These are phyloP conservation scores for Parochlus steinenii DNA, from an alignment of 2,888 invertebrate genomes.

Conservation along the genomic window DNA sequence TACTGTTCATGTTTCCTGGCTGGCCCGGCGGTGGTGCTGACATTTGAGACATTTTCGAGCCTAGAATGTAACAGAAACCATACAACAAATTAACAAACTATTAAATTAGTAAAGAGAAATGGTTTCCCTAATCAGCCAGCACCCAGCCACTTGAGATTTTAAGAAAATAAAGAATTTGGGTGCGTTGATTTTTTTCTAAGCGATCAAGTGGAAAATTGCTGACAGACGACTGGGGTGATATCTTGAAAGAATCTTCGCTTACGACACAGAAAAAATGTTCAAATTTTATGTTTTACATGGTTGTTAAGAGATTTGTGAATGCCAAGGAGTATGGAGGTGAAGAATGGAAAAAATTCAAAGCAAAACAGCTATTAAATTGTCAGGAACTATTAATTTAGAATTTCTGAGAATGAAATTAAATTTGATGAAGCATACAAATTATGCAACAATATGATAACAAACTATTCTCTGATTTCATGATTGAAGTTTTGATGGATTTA, in stretches of 20 bases:
- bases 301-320: too few species aligned
- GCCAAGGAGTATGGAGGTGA: too few species aligned
- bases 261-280: background rate
- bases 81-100: slow-evolving; percentile 1
- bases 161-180: background rate
- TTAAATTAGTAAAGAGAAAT: slow-evolving; percentile 2
- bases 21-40: slow-evolving; percentile 5
- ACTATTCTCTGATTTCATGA: too few species aligned
- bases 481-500: too few species aligned
- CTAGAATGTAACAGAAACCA: slow-evolving; percentile 3
- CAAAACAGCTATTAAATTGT: too few species aligned
- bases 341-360: too few species aligned
- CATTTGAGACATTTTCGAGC: slow-evolving; percentile 9
- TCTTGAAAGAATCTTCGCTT: background rate
- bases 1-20: slow-evolving; percentile 2
- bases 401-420: too few species aligned
- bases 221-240: background rate
- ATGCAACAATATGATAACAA: too few species aligned
- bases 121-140: background rate
- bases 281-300: too few species aligned
- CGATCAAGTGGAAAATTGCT: background rate
- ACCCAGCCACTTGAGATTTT: too few species aligned
- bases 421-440: too few species aligned
- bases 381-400: too few species aligned
- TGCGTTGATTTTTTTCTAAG: background rate